These are phyloP conservation scores for Steatornis caripensis DNA, from an alignment of 2,113 vertebrate species.

Conservation along the genomic window DNA sequence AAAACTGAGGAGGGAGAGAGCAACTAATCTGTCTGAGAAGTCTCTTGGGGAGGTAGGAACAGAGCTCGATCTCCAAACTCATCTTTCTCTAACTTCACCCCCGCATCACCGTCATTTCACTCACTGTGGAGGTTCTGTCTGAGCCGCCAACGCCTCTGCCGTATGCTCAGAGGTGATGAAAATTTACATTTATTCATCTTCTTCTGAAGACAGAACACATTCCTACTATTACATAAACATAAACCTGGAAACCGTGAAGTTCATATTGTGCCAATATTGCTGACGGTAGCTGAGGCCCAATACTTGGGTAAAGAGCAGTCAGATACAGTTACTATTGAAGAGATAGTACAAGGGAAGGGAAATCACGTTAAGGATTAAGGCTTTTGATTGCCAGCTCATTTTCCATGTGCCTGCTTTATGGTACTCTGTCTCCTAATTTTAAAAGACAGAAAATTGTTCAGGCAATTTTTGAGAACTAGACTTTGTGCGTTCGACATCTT, in stretches of 20 bases:
- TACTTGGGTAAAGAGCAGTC: neutral
- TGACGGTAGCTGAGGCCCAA: neutral
- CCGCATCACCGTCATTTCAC: neutral
- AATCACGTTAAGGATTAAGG: neutral
- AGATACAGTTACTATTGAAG: neutral
- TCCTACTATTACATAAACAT: slow-evolving; percentile 11
- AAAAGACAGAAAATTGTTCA: neutral
- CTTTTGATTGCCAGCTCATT: neutral
- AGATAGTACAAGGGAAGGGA: neutral
- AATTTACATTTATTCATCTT: neutral
- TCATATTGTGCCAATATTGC: neutral
- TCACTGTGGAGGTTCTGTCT: neutral
- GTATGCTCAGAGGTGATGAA: neutral
- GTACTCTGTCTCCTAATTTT: neutral
- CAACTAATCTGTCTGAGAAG: neutral
- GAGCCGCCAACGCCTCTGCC: neutral
- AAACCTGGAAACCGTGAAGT: neutral
- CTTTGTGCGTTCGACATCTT: neutral
- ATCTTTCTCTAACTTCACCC: neutral
- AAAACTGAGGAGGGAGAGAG: neutral
- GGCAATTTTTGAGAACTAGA: neutral
- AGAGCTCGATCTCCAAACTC: neutral
- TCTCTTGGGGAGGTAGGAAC: neutral
- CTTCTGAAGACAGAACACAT: neutral
- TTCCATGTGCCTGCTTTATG: neutral